phyloP scores from a whole-genome alignment of 2,888 invertebrate genomes.

The Drosophila mercatorum region DNA sequence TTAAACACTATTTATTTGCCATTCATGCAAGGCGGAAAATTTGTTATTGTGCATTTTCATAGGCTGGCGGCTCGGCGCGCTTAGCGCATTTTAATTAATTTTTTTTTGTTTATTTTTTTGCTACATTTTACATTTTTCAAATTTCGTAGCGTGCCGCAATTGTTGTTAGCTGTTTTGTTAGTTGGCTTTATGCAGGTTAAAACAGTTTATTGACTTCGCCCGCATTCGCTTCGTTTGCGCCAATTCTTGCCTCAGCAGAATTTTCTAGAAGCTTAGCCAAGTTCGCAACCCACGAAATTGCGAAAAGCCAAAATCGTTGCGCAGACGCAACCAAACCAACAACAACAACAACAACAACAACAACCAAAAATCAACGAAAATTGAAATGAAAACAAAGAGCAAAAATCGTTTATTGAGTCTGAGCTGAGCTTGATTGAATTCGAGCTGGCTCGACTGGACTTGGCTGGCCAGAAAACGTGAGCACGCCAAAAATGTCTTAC shows the following conservation, averaged over 20 bases:
- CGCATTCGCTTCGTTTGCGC: slow-evolving; percentile 25
- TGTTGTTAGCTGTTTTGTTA: slow-evolving; percentile 38
- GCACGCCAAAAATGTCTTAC: slow-evolving; percentile 44
- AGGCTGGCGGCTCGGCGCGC: slow-evolving; percentile 49
- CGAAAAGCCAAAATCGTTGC: slow-evolving; percentile 54
- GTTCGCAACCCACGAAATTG: slow-evolving; percentile 54
- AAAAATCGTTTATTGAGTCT: slow-evolving; percentile 9
- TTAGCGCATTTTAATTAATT: slow-evolving; percentile 67
- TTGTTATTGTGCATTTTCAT: slow-evolving; percentile 61
- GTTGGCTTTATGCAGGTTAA: slow-evolving; percentile 71
- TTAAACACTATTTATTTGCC: slow-evolving; percentile 54
- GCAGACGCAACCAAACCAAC: slow-evolving; percentile 39
- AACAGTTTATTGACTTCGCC: slow-evolving; percentile 75
- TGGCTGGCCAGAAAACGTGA: slow-evolving; percentile 49
- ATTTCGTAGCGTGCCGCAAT: slow-evolving; percentile 54
- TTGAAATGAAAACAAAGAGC: slow-evolving; percentile 1
- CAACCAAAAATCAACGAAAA: not conserved
- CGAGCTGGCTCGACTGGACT: slow-evolving; percentile 22
- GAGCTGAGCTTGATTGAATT: slow-evolving; percentile 46
- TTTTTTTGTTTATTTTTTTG: slow-evolving; percentile 37
- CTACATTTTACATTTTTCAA: slow-evolving; percentile 47
- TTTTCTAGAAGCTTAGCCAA: slow-evolving; percentile 65
- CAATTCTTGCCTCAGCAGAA: slow-evolving; percentile 58
- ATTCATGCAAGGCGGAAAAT: slow-evolving; percentile 61
- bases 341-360: slow-evolving; percentile 1